phyloP scores from a whole-genome alignment of 2,888 invertebrate species.

The Helicoverpa assulta region DNA sequence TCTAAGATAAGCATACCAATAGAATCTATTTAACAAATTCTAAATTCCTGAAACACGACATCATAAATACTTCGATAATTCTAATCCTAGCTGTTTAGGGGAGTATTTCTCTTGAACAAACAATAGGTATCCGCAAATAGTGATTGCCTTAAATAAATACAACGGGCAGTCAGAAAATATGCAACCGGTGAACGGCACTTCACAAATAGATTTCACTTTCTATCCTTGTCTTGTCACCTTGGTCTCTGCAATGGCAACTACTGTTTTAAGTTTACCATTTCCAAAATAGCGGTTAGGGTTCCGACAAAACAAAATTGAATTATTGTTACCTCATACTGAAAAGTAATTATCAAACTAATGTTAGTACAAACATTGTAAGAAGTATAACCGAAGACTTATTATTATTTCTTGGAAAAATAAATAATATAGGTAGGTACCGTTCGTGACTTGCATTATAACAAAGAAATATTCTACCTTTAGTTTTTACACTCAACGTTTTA shows the following conservation, averaged over 20 bases:
- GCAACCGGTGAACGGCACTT: slow-evolving; percentile 79
- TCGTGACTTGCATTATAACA: background rate
- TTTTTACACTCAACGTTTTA: background rate
- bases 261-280: slow-evolving; percentile 28
- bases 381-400: background rate
- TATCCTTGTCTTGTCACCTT: slow-evolving; percentile 81
- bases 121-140: slow-evolving; percentile 68
- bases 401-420: slow-evolving; percentile 2
- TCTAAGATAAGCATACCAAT: slow-evolving; percentile 8
- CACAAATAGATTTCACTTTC: slow-evolving; percentile 85
- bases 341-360: background rate
- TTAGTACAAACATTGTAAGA: background rate
- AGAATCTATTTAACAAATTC: slow-evolving; percentile 27
- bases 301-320: slow-evolving; percentile 6
- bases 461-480: no score
- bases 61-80: slow-evolving; percentile 22
- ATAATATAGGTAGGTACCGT: background rate
- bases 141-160: slow-evolving; percentile 65
- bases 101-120: slow-evolving; percentile 36
- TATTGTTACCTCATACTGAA: slow-evolving; percentile 2
- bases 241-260: slow-evolving; percentile 63
- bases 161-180: slow-evolving; percentile 62
- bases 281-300: slow-evolving; percentile 26
- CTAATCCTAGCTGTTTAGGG: slow-evolving; percentile 32
- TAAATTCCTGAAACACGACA: slow-evolving; percentile 13